Evolutionary conservation across 2,888 invertebrate genomes (phyloP).

Genomic region (Hypolimnas misippus): DNA sequence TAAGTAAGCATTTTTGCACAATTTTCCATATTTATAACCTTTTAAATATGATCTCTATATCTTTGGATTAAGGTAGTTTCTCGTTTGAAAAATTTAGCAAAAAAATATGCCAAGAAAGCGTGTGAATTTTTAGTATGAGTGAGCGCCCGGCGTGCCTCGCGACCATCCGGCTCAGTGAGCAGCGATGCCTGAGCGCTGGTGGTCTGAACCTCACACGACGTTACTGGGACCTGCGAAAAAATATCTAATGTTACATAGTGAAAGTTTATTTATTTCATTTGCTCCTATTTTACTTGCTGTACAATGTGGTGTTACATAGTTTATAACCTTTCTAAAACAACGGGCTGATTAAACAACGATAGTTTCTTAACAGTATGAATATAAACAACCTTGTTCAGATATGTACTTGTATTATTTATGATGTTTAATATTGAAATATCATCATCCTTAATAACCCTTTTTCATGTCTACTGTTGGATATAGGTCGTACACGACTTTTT

Average conservation of each 20-base stretch:
- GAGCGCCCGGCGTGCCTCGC: conserved; percentile 47
- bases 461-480: too few relatives aligned
- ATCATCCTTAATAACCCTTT: too few relatives aligned
- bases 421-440: too few relatives aligned
- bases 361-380: too few relatives aligned
- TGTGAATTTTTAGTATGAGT: conserved; percentile 47
- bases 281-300: not conserved
- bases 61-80: not conserved
- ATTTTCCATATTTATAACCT: not conserved
- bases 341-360: too few relatives aligned
- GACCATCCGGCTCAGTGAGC: conserved; percentile 64
- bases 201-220: conserved; percentile 67
- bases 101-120: conserved; percentile 41
- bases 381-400: too few relatives aligned
- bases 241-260: conserved; percentile 12
- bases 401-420: too few relatives aligned
- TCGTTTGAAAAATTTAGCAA: not conserved
- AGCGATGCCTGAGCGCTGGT: conserved; percentile 63
- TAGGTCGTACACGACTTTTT: too few relatives aligned
- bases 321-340: too few relatives aligned
- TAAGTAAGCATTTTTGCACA: conserved; percentile 15
- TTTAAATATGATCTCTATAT: not conserved
- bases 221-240: conserved; percentile 33
- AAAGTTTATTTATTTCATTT: not conserved
- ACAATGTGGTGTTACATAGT: too few relatives aligned